Base-by-base conservation (phyloP, 2,888 invertebrate genomes). In the Drosophila eohydei region DNA sequence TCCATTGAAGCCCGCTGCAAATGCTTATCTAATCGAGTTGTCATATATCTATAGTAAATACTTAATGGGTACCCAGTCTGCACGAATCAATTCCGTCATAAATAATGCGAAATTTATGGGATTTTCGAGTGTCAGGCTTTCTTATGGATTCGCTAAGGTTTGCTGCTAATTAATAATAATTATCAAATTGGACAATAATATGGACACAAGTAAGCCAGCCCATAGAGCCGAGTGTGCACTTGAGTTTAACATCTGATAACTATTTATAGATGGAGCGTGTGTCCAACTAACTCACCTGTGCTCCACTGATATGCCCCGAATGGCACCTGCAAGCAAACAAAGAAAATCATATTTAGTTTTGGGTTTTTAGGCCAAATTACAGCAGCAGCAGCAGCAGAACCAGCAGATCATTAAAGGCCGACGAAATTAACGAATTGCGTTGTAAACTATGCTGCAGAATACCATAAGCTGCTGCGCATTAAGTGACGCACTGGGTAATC, bases 121-220 rank as follows among this genome's bases (percentile, higher is more conserved):
- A 32, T 38, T 67, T 64, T 40, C 26, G 30, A 38, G 58, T 66
- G 70, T 62, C 61, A 57, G 44, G n/a, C n/a, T 21, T 46, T 58
- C 43, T 54, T 66, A 67, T 70, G 40, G 38, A 62, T 74, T n/a
- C 57, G 65, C 46, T 9, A 11, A 48, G 66, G 32, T 2, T 32
- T 38, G 50, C 16, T 36, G 62, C 55, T 65, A 79, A 78, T 78
- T 78, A 78, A 78, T 79, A 78, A 78, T 67, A 67, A 71, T 74
- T 74, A 64, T 67, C 66, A 64, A 78, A 78, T 74, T 67, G 63
- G 38, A 64, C 75, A 74, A 71, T 71, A 56, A 68, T 68, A 74
- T 79, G 79, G 78, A 79, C 75, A 62, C 12, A 12, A 21, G 12
- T 58, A 74, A 69, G 59, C 57, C 69, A 50, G 78, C 46, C 51